phyloP scores from a whole-genome alignment of 1,140 invertebrate species.

The Papilio dardanus region DNA sequence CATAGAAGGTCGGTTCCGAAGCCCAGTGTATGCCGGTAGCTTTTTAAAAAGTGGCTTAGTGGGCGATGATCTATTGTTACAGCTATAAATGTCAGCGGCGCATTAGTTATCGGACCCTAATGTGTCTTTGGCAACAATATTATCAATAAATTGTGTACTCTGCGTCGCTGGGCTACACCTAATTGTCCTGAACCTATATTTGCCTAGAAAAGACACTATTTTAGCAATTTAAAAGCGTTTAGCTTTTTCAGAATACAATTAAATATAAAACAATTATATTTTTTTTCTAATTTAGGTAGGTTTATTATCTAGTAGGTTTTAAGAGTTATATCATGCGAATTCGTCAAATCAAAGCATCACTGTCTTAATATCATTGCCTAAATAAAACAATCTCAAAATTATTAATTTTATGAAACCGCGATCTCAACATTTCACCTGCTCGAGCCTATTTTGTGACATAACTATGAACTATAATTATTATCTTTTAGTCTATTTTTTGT shows the following conservation, averaged over 20 bases:
- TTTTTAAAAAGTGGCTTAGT: conserved; percentile 37
- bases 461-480: conserved; percentile 26
- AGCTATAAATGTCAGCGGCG: conserved; percentile 39
- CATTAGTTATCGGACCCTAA: conserved; percentile 37
- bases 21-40: conserved; percentile 41
- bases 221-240: not conserved
- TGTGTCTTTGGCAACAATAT: conserved; percentile 38
- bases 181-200: conserved; percentile 13
- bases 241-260: too few species aligned
- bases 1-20: conserved; percentile 22
- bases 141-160: conserved; percentile 38
- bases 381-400: not conserved
- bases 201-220: conserved; percentile 21
- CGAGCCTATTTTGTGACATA: conserved; percentile 18
- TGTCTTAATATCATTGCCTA: too few species aligned
- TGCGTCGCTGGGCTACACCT: conserved; percentile 22
- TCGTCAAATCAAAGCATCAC: too few species aligned
- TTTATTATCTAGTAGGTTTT: too few species aligned
- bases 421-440: not conserved
- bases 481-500: conserved; percentile 38
- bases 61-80: conserved; percentile 45
- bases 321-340: too few species aligned
- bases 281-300: too few species aligned
- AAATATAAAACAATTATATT: too few species aligned
- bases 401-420: not conserved